Base-by-base conservation (phyloP, 2,797 vertebrate genomes). In the Eleutherodactylus coqui region DNA sequence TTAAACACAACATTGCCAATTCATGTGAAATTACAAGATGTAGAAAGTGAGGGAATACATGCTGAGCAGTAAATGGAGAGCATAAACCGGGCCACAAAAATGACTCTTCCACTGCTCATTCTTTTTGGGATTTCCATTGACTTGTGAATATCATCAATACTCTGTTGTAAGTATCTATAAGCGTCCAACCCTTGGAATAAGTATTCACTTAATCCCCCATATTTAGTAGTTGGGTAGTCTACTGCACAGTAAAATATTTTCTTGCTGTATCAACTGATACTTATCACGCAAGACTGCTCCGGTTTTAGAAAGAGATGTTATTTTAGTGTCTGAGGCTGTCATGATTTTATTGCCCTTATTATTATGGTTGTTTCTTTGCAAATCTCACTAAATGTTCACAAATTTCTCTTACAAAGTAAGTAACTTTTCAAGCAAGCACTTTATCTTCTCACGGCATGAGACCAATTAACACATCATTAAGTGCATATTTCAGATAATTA, bases 381-480 rank as follows among this genome's bases (percentile, higher is more conserved):
- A 67, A 62, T 86, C 43, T 60, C 32, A 62, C 70, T 67, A 76
- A 82, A 86, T 75, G 41, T 81, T 76, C 77, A 75, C 76, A 80
- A 80, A 81, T 76, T 75, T 51, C 43, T 84, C 77, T 58, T 84
- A 76, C 70, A 45, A 81, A 81, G 69, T 81, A 87, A 85, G 86
- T 84, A 75, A 85, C 94, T 94, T 87, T 87, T 58, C 36, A 62
- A 81, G 77, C 55, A 92, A 93, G 92, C 89, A 89, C 89, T 91
- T 89, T 90, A 93, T 96, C 94, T 95, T 96, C 95, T 95, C 94
- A 93, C 95, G 94, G 91, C 94, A 93, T 93, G 95, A 96, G 94
- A 95, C 95, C 96, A 95, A 96, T 96, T 96, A 96, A 96, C 95
- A 94, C 95, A 94, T 96, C 94, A 96, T 96, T 96, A 96, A 96